Evolutionary conservation across 2,797 vertebrate genomes (phyloP), one percentile per base, ranked within the genome.

Genomic region (Dendrocincla fuliginosa): DNA sequence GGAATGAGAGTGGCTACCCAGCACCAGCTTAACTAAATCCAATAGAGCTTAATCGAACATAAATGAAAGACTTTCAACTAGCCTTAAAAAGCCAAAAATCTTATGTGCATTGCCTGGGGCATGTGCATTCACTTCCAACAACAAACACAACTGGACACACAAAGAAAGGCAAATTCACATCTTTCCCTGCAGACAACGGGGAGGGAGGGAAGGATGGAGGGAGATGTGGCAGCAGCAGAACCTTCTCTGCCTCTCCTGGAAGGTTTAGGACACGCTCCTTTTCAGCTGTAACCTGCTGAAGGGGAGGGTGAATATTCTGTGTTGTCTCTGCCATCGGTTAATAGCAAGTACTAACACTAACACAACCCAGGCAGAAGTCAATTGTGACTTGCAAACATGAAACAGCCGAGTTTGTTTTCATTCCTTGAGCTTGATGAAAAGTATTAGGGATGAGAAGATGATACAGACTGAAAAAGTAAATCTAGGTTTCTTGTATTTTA

Each of bases 331-430:
- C 74, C 57, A 52, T 37, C 65, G 9, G 16, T 61, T 57, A 47
- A 15, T 42, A 84, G 64, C 16, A 30, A 74, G 35, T 5, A 32
- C 10, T 35, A 76, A 75, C 16, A 56, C 87, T 65, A 27, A 42
- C 35, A 15, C 8, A 55, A 61, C 57, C 79, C 55, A 35, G 27
- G 59, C 70, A 70, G 84, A 89, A 75, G 67, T 46, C 22, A 13
- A 6, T 71, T 55, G 74, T 35, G 65, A 89, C n/a, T n/a, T n/a
- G 64, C 52, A 93, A 91, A 94, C 80, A 61, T 11, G 2, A 52
- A 93, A 75, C 87, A 95, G 89, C 59, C 76, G 83, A 88, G 85
- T 90, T 93, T 97, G 83, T 86, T 91, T 91, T 90, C 76, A 74
- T 93, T 95, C 80, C 60, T 74, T 39, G 23, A 90, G 83, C 17